Base-by-base conservation (phyloP, 2,113 vertebrate species). In the Talpa occidentalis region DNA sequence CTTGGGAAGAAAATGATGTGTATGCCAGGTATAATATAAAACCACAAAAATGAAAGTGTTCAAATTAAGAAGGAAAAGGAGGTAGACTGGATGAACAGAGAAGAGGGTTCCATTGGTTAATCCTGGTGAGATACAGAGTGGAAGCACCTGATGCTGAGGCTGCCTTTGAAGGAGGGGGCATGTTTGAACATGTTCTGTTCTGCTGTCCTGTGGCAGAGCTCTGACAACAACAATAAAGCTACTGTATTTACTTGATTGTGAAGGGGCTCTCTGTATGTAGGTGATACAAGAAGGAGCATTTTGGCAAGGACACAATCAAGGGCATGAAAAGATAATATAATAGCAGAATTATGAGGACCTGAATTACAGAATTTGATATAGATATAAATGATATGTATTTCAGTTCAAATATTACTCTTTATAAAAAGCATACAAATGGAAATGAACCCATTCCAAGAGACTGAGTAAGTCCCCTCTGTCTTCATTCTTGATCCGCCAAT, bases 51-150 rank as follows among this genome's bases (percentile, higher is more conserved):
- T 15, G 3, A 62, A 37, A 2, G 3, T 77, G 6, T 83, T 83
- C 26, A 42, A 52, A 62, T 11, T 14, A 47, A 70, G 10, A 22
- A 6, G 7, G 15, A 44, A 28, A 26, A 5, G 30, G 4, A 59
- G 7, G 3, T 11, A 8, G 37, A 6, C 10, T 73, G 16, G 0
- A 54, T 40, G 0, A 69, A 30, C 0, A 59, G 28, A 42, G 28
- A 6, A 37, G n/a, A 69, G 4, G 17, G 22, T 2, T 49, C 17
- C 44, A 24, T n/a, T 56, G 17, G n/a, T 77, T n/a, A n/a, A 10
- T 64, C 30, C 26, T 40, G 10, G 8, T 49, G n/a, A 3, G 16
- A 14, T 78, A 3, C n/a, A 89, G n/a, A 47, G 21, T 79, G 12
- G 4, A 52, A 44, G 4, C 4, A 21, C 12, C 9, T 7, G 3